Evolutionary conservation across 2,888 invertebrate species (phyloP).

Genomic region (Drosophila mayaguana): DNA sequence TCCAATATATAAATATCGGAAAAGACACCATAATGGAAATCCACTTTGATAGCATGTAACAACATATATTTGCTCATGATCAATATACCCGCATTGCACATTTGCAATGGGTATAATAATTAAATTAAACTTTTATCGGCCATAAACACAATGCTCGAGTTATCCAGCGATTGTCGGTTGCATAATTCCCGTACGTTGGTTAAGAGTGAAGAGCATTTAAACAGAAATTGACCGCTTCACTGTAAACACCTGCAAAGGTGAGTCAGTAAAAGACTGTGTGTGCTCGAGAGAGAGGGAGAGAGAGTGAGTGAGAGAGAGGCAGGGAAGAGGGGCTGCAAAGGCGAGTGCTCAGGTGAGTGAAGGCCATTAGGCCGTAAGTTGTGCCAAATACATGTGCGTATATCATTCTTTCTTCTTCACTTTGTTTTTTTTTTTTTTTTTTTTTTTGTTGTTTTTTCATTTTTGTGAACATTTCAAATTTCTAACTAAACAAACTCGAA

Average conservation of each 20-base stretch:
- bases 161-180: conserved; percentile 34
- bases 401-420: neutral
- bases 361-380: conserved; percentile 21
- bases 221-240: conserved; percentile 35
- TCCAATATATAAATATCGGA: neutral
- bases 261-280: conserved; percentile 17
- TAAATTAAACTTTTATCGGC: conserved; percentile 40
- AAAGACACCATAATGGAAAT: neutral
- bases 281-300: neutral
- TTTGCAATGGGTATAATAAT: conserved; percentile 10
- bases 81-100: neutral
- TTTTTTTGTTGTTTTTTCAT: neutral
- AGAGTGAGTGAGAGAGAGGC: neutral
- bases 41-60: too few species aligned
- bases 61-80: neutral
- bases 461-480: conserved; percentile 17
- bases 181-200: conserved; percentile 42
- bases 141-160: conserved; percentile 33
- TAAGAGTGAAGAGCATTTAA: conserved; percentile 25
- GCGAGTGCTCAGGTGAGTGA: conserved; percentile 7
- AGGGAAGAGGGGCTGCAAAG: neutral
- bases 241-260: conserved; percentile 52
- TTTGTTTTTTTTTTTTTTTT: neutral
- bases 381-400: conserved; percentile 34
- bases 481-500: conserved; percentile 28